Evolutionary conservation across 2,797 vertebrate genomes (phyloP), one percentile per base, ranked within the genome.

Genomic region (Melanotaenia boesemani): DNA sequence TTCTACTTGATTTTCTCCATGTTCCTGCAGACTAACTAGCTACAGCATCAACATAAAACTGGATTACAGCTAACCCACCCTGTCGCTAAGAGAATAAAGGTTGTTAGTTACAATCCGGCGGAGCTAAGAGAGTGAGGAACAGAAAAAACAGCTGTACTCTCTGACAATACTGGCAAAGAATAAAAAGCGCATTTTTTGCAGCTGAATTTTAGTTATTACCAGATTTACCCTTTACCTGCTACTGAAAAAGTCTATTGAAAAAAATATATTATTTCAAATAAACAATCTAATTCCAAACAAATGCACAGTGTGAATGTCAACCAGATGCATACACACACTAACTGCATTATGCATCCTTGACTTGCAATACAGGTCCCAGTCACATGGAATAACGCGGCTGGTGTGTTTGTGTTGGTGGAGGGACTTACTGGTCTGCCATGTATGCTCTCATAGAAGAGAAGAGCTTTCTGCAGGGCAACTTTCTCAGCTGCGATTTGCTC

Each of bases 401-500:
- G 56, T 75, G 22, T 24, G 37, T 79, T 26, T 55, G 2, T 8
- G 32, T 20, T 28, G 12, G 28, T 3, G 57, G 46, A 39, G 2
- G 55, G 74, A 96, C 97, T 77, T 92, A 99, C 98, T 26, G 98
- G 98, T 91, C 97, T 95, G 22, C 98, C 96, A 0, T 99, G 98
- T 66, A 99, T 96, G 92, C 96, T 96, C 93, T 99, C 98, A 0
- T 98, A 99, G 90, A 96, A 94, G 16, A 99, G 91, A 30, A 99
- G 95, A 54, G 96, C 96, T 91, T 99, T 99, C 76, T 99, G 98
- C 70, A 99, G 94, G 20, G 97, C 95, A 1, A 99, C 96, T 85
- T 99, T 99, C 92, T 99, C 98, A 2, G 95, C 95, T 50, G 94
- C 94, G 48, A 99, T 98, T 91, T 99, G 97, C 88, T 99, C 98